Conservation (phyloP, 2,113 vertebrate genomes). For the Poeciliopsis turrubarensis region DNA sequence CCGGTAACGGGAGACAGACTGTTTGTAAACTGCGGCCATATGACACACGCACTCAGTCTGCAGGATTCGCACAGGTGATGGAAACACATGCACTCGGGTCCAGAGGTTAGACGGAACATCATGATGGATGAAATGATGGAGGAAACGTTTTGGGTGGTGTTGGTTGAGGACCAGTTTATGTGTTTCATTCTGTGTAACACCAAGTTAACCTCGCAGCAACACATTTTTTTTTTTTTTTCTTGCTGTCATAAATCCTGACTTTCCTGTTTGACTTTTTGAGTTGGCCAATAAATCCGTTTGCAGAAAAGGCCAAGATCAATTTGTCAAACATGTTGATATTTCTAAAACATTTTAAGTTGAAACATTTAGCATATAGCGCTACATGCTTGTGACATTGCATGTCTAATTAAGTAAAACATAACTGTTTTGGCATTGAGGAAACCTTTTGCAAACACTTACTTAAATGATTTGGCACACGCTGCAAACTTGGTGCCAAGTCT, state of each 20-base stretch:
- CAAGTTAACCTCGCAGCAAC: conserved; percentile 73
- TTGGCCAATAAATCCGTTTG: conserved; percentile 47
- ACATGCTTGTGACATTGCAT: background rate
- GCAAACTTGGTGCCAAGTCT: conserved; percentile 44
- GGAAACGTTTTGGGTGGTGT: background rate
- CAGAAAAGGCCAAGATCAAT: conserved; percentile 28
- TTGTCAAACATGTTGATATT: conserved; percentile 7
- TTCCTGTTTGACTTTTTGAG: conserved; percentile 77
- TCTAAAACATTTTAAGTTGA: conserved; percentile 24
- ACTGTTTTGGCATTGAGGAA: conserved; percentile 22
- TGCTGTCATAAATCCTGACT: conserved; percentile 76
- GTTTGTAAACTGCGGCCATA: conserved; percentile 74
- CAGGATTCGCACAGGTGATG: conserved; percentile 50
- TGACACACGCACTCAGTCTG: conserved; percentile 63
- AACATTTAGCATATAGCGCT: background rate
- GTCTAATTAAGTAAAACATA: conserved; percentile 7
- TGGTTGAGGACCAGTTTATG: conserved; percentile 33
- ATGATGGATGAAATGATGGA: conserved; percentile 3
- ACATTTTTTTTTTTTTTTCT: conserved; percentile 68
- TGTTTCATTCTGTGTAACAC: conserved; percentile 57
- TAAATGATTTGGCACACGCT: conserved; percentile 21
- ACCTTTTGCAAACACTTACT: conserved; percentile 32
- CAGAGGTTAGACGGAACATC: conserved; percentile 21
- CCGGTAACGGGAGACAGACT: conserved; percentile 73
- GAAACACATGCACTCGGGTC: conserved; percentile 50